phyloP scores from a whole-genome alignment of 2,797 vertebrate genomes.

The Valencia hispanica region DNA sequence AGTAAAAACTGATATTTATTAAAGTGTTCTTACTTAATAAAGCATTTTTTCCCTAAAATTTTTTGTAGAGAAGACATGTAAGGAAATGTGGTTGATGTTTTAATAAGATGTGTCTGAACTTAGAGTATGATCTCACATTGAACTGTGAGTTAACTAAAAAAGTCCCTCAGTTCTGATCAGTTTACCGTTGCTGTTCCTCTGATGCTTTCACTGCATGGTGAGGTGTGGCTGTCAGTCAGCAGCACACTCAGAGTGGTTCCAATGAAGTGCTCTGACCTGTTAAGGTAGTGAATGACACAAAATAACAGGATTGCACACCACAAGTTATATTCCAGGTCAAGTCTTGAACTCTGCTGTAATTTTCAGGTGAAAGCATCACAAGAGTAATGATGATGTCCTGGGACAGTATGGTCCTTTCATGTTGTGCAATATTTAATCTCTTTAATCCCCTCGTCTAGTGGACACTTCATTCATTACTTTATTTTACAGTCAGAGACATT shows the following conservation, averaged over 20 bases:
- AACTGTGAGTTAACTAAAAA: background rate
- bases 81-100: background rate
- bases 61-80: background rate
- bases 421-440: background rate
- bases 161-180: background rate
- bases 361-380: background rate
- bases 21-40: background rate
- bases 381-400: background rate
- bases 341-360: background rate
- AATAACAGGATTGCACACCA: background rate
- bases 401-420: background rate
- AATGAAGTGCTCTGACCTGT: background rate
- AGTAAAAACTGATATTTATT: background rate
- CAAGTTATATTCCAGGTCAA: background rate
- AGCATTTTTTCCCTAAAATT: background rate
- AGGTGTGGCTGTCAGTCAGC: background rate
- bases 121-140: background rate
- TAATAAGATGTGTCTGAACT: background rate
- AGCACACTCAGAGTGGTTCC: background rate
- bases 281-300: background rate
- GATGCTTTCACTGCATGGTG: background rate
- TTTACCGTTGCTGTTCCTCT: background rate
- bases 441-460: background rate
- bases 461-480: background rate
- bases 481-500: background rate